Conservation (phyloP, 2,113 vertebrate species). For the Notothenia coriiceps region DNA sequence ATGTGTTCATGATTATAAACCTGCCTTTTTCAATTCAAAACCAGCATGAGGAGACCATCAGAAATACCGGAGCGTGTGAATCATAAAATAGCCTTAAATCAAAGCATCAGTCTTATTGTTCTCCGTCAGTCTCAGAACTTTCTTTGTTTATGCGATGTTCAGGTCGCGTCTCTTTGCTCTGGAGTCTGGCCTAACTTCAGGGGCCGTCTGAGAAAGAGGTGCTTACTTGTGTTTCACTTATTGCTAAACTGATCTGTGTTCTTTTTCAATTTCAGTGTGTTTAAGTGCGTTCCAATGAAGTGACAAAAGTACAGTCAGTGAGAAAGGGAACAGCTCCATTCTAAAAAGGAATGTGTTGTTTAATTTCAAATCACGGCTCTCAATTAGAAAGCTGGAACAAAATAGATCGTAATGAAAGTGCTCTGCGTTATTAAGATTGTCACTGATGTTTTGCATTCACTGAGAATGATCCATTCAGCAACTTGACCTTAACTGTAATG, state of each 20-base stretch:
- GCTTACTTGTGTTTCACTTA: slow-evolving; percentile 61
- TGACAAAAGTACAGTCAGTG: slow-evolving; percentile 26
- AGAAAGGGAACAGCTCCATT: slow-evolving; percentile 1
- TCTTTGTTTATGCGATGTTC: slow-evolving; percentile 66
- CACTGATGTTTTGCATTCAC: slow-evolving; percentile 42
- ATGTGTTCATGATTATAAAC: slow-evolving; percentile 32
- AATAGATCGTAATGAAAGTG: slow-evolving; percentile 22
- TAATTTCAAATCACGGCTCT: slow-evolving; percentile 18
- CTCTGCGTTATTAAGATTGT: slow-evolving; percentile 20
- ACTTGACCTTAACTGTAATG: slow-evolving; percentile 42
- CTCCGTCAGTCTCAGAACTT: slow-evolving; percentile 40
- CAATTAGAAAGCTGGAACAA: not conserved
- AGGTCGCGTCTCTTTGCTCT: slow-evolving; percentile 40
- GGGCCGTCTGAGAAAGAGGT: slow-evolving; percentile 45
- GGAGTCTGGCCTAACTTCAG: slow-evolving; percentile 57
- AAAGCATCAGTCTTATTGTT: slow-evolving; percentile 29
- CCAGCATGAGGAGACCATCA: slow-evolving; percentile 16
- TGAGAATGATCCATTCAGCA: slow-evolving; percentile 31
- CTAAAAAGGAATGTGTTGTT: slow-evolving; percentile 2
- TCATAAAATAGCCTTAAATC: slow-evolving; percentile 46
- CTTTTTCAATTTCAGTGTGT: slow-evolving; percentile 58
- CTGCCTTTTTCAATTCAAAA: not conserved
- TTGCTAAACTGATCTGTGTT: slow-evolving; percentile 41
- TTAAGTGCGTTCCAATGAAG: slow-evolving; percentile 44
- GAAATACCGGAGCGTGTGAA: slow-evolving; percentile 43